Conservation (phyloP, 2,797 vertebrate species). For the Hybognathus amarus region DNA sequence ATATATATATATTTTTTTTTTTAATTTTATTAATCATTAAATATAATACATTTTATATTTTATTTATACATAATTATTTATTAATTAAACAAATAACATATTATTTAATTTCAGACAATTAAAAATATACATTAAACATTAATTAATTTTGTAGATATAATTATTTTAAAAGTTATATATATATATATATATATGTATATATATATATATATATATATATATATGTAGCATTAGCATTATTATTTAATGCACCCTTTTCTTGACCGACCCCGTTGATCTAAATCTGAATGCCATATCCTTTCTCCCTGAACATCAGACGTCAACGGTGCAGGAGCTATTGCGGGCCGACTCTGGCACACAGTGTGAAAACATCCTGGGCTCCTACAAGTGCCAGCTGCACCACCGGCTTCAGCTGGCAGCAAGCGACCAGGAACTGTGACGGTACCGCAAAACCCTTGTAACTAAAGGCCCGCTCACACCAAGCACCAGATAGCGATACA, state of each 20-base stretch:
- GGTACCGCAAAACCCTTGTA: slow-evolving; percentile 71
- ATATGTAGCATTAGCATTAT: no score
- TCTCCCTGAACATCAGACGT: slow-evolving; percentile 78
- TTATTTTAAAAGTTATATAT: background rate
- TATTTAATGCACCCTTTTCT: background rate
- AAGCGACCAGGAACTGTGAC: slow-evolving; percentile 87
- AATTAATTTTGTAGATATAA: background rate
- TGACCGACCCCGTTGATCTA: background rate
- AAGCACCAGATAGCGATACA: no score
- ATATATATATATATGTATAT: no score
- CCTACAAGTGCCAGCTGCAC: slow-evolving; percentile 92
- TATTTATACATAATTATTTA: no score
- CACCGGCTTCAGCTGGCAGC: slow-evolving; percentile 88
- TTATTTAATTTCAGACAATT: background rate
- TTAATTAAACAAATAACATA: background rate
- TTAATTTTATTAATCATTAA: no score
- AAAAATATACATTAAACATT: background rate
- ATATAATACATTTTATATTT: no score
- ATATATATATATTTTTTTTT: no score
- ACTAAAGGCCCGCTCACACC: no score
- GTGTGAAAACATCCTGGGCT: slow-evolving; percentile 92
- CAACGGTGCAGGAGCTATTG: slow-evolving; percentile 92
- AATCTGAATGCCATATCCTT: background rate
- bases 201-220: no score
- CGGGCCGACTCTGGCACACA: slow-evolving; percentile 94